These are phyloP conservation scores for Diplodus puntazzo DNA, from an alignment of 2,797 vertebrate genomes.

Conservation along the genomic window DNA sequence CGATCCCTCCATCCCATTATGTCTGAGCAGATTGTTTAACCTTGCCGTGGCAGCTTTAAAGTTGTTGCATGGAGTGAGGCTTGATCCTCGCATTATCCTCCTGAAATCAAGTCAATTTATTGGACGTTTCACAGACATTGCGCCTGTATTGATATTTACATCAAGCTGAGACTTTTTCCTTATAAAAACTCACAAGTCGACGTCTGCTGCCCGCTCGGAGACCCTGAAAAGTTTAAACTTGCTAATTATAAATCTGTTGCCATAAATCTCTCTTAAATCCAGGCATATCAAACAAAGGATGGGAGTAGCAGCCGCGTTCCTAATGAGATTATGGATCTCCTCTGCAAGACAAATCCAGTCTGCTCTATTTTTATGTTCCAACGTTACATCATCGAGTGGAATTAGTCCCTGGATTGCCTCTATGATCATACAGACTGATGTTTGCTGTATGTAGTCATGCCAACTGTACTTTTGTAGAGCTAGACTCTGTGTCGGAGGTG, in stretches of 20 bases:
- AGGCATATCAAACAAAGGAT: slow-evolving; percentile 63
- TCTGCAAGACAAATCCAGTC: slow-evolving; percentile 58
- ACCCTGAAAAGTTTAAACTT: slow-evolving; percentile 40
- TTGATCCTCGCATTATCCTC: slow-evolving; percentile 57
- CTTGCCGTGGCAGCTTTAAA: slow-evolving; percentile 66
- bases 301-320: slow-evolving; percentile 55
- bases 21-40: slow-evolving; percentile 68
- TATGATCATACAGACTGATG: slow-evolving; percentile 12
- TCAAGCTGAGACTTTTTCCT: slow-evolving; percentile 24
- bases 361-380: slow-evolving; percentile 57
- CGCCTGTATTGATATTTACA: slow-evolving; percentile 55
- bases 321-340: slow-evolving; percentile 65
- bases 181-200: slow-evolving; percentile 14
- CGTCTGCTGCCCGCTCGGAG: not conserved
- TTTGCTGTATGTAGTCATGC: slow-evolving; percentile 27
- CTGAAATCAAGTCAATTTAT: slow-evolving; percentile 39
- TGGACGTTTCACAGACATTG: slow-evolving; percentile 39
- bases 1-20: slow-evolving; percentile 72
- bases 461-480: slow-evolving; percentile 16
- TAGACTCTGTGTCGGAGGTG: slow-evolving; percentile 5
- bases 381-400: slow-evolving; percentile 49
- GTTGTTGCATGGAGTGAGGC: slow-evolving; percentile 51
- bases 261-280: slow-evolving; percentile 55
- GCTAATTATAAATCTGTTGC: slow-evolving; percentile 45
- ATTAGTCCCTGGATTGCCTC: slow-evolving; percentile 41